Percentiles rank a stretch among this genome's conserved stretches.
phyloP scores from a whole-genome alignment of 1,140 invertebrate species.

The Ericerus pela region DNA sequence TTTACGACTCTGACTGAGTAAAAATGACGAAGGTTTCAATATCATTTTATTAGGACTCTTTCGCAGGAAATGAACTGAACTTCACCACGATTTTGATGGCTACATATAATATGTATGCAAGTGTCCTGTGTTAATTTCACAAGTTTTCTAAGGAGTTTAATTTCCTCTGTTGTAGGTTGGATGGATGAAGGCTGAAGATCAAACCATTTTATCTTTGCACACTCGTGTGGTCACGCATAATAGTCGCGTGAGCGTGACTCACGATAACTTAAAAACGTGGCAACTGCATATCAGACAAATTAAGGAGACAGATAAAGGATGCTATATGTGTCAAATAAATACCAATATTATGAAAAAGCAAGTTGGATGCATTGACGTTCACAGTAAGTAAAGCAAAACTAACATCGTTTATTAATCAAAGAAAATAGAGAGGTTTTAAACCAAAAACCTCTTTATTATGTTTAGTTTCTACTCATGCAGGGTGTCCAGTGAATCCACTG shows the following conservation, averaged over 20 bases:
- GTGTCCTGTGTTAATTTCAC: no score
- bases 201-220: slow-evolving; percentile 71
- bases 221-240: slow-evolving; percentile 78
- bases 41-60: no score
- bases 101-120: no score
- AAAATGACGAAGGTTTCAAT: no score
- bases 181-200: slow-evolving; percentile 75
- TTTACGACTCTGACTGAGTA: background rate
- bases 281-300: slow-evolving; percentile 57
- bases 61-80: no score
- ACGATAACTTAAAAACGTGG: slow-evolving; percentile 57
- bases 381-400: slow-evolving; percentile 20
- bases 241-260: slow-evolving; percentile 59
- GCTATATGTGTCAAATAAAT: slow-evolving; percentile 78
- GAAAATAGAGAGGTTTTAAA: no score
- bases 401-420: no score
- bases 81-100: no score
- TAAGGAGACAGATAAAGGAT: slow-evolving; percentile 52
- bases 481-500: no score
- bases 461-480: no score
- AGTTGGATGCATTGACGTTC: slow-evolving; percentile 70
- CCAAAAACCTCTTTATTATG: no score
- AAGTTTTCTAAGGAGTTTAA: no score
- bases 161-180: slow-evolving; percentile 56
- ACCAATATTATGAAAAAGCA: slow-evolving; percentile 76